These are phyloP conservation scores for Rhopalosiphum padi DNA, from an alignment of 1,140 invertebrate genomes.

Conservation along the genomic window DNA sequence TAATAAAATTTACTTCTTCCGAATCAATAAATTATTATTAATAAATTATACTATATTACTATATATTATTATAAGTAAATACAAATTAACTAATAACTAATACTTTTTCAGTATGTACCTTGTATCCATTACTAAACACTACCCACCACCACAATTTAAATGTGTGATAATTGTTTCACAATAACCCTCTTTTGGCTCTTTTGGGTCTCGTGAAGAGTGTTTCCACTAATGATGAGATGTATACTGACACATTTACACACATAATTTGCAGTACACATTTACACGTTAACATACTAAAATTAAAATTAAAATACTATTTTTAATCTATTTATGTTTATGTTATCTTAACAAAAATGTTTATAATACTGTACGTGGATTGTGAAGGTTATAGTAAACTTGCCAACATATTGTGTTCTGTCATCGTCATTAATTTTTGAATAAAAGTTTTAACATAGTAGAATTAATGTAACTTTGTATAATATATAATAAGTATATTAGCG, in stretches of 20 bases:
- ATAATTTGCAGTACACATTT: neutral
- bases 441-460: neutral
- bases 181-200: neutral
- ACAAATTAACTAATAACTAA: no score
- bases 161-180: neutral
- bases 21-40: no score
- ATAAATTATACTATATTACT: no score
- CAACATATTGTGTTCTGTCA: neutral
- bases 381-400: neutral
- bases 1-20: no score
- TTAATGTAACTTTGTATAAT: neutral
- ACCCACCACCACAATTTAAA: neutral
- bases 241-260: neutral
- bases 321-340: neutral
- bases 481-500: neutral
- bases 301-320: constrained; percentile 12
- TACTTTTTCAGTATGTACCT: neutral
- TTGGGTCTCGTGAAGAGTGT: neutral
- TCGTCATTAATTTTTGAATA: constrained; percentile 8
- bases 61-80: no score
- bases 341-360: constrained; percentile 23
- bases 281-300: neutral
- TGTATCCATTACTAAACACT: neutral
- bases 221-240: neutral
- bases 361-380: no score